A percentile compares a stretch with the other conserved stretches of the same genome.
Conservation (phyloP, 2,797 vertebrate species). For the Eleutherodactylus coqui region DNA sequence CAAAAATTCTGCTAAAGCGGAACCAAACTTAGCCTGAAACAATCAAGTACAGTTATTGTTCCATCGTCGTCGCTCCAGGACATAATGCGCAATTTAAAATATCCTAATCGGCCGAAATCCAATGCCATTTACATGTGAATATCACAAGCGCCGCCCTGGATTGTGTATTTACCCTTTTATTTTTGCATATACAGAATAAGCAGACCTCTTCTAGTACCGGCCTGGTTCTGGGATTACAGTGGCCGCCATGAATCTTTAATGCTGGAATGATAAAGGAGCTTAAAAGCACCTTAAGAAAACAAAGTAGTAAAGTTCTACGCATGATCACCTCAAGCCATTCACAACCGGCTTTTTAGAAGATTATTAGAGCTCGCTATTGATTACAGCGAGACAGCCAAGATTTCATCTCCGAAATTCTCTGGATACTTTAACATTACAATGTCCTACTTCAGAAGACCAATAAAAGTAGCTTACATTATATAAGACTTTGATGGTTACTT, state of each 20-base stretch:
- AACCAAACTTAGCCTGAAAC: slow-evolving; percentile 15
- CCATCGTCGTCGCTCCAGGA: slow-evolving; percentile 1
- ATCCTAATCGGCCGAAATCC: slow-evolving; percentile 25
- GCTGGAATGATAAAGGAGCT: slow-evolving; percentile 27
- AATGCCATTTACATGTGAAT: background rate
- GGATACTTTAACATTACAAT: background rate
- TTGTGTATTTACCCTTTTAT: background rate
- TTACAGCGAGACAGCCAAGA: slow-evolving; percentile 11
- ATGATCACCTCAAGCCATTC: slow-evolving; percentile 25
- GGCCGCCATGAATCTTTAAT: slow-evolving; percentile 30
- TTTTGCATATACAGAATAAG: too few relatives aligned
- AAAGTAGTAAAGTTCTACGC: slow-evolving; percentile 15
- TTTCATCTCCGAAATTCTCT: slow-evolving; percentile 14
- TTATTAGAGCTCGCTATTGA: slow-evolving; percentile 44
- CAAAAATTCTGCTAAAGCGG: background rate
- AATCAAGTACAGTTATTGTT: background rate
- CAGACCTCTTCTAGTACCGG: too few relatives aligned
- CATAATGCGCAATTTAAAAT: slow-evolving; percentile 17
- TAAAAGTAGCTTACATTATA: background rate
- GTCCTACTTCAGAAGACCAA: background rate
- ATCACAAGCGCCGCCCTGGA: background rate
- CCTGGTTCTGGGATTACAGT: background rate
- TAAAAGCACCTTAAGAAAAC: slow-evolving; percentile 32
- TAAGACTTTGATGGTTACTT: slow-evolving; percentile 28
- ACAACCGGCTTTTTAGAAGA: slow-evolving; percentile 16